Evolutionary conservation across 2,888 invertebrate genomes (phyloP), one percentile per base, ranked within the genome.

Genomic region (Oxycera nigricornis): DNA sequence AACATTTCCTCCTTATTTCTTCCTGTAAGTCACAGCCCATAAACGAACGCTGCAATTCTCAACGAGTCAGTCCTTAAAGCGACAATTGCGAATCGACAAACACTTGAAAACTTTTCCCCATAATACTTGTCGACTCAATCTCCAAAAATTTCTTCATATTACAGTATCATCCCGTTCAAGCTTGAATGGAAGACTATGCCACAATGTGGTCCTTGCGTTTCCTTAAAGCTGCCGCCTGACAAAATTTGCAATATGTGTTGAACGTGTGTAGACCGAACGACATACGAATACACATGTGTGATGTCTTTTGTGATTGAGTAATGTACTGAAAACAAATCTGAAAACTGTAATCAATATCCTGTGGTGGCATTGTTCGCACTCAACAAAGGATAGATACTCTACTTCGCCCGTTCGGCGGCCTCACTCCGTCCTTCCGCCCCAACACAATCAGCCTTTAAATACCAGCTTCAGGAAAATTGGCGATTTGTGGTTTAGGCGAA

Each of bases 301-400:
- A 24, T 22, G 35, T 17, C 62, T 62, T 62, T 70, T 70, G 70
- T 70, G 70, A 70, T 52, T 70, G 70, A 70, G 70, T 70, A 70
- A 70, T 70, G 70, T 70, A 70, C 31, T 70, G 70, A 70, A 52
- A 52, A 70, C 52, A 70, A 41, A 70, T 70, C 70, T 70, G 55
- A 70, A 70, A 70, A 52, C 52, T 30, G 70, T 52, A 70, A 70
- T 70, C 70, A 70, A 70, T 70, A 70, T 70, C 70, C 55, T 70
- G 52, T 30, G 70, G 70, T 30, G 52, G 70, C 31, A 70, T 70
- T 70, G 70, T 70, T 70, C 52, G 52, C 70, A 70, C 52, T 46
- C 52, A 55, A 68, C 70, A 70, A 70, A 70, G 55, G 70, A n/a
- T n/a, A n/a, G 70, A 55, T 70, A 70, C 52, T 70, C n/a, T 28